phyloP scores from a whole-genome alignment of 2,113 vertebrate genomes.

The Carassius gibelio region DNA sequence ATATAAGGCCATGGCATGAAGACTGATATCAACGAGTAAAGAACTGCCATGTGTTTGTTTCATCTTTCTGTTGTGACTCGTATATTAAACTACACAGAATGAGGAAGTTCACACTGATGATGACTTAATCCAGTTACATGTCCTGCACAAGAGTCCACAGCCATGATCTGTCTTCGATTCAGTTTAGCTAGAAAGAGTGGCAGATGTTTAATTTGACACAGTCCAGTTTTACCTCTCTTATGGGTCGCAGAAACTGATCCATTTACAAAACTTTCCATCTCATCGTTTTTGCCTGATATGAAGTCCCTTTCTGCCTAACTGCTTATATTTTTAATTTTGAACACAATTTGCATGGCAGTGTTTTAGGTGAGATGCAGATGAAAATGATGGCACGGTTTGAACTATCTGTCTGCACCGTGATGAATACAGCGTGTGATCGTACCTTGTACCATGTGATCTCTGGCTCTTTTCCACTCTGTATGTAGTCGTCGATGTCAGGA shows the following conservation, averaged over 20 bases:
- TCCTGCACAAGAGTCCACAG: not conserved
- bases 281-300: not conserved
- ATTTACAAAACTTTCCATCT: not conserved
- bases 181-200: not conserved
- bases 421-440: conserved; percentile 53
- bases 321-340: no score
- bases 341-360: no score
- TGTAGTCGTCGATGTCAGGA: conserved; percentile 91
- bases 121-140: not conserved
- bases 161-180: not conserved
- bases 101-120: not conserved
- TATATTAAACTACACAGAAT: no score
- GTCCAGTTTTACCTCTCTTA: not conserved
- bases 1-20: not conserved
- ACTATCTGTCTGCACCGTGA: not conserved
- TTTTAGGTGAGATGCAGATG: not conserved
- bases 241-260: not conserved
- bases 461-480: conserved; percentile 85
- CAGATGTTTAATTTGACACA: not conserved
- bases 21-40: not conserved
- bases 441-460: conserved; percentile 98
- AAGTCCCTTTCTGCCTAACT: not conserved
- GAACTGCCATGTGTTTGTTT: not conserved
- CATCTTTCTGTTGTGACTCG: no score
- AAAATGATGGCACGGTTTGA: not conserved